Conservation (phyloP, 2,888 invertebrate genomes). For the Eristalis arbustorum region DNA sequence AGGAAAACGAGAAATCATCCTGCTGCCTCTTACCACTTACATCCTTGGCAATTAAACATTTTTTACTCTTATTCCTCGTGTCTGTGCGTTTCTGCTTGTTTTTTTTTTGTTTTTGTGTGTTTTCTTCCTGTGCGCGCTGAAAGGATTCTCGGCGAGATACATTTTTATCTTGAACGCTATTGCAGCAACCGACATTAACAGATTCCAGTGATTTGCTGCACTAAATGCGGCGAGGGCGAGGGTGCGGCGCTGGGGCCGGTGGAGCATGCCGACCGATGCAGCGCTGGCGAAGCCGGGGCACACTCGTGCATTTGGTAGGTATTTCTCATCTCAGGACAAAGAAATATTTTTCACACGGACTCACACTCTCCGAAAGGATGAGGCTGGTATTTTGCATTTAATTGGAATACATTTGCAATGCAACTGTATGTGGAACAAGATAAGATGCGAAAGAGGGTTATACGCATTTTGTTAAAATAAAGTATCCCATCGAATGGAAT, state of each 20-base stretch:
- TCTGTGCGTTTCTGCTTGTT: conserved; percentile 5
- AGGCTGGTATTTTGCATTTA: conserved; percentile 69
- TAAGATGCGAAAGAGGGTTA: conserved; percentile 62
- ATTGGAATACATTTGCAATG: conserved; percentile 70
- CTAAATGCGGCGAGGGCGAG: conserved; percentile 7
- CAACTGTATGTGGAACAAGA: conserved; percentile 67
- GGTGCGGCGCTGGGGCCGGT: not conserved
- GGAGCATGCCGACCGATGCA: not conserved
- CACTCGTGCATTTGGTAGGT: conserved; percentile 56
- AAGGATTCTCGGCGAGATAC: conserved; percentile 55
- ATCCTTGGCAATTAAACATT: conserved; percentile 68
- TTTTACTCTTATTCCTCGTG: conserved; percentile 35
- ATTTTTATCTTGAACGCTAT: conserved; percentile 66
- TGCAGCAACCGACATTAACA: conserved; percentile 67
- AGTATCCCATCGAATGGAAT: conserved; percentile 53
- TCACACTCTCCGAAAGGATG: conserved; percentile 7
- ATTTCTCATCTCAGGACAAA: conserved; percentile 66
- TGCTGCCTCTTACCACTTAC: conserved; percentile 62
- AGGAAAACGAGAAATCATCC: conserved; percentile 70
- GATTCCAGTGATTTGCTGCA: conserved; percentile 69
- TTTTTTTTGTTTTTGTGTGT: not conserved
- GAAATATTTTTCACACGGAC: conserved; percentile 67
- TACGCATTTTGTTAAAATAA: conserved; percentile 41
- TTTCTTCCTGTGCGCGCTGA: conserved; percentile 43
- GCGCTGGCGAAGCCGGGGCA: not conserved